phyloP scores from a whole-genome alignment of 1,140 invertebrate genomes.

The Propsilocerus akamusi region DNA sequence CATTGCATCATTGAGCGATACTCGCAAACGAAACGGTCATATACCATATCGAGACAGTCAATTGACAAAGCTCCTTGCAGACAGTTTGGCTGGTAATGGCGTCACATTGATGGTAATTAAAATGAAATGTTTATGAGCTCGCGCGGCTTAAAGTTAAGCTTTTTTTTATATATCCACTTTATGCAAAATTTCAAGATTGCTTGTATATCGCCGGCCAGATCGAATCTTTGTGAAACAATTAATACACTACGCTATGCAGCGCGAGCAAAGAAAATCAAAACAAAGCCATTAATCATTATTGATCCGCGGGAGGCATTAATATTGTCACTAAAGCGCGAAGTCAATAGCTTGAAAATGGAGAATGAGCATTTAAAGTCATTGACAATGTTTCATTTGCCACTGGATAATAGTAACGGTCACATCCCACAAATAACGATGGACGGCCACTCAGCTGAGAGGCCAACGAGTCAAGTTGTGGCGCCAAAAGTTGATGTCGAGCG shows the following conservation, averaged over 20 bases:
- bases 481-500: conserved; percentile 48
- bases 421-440: conserved; percentile 9
- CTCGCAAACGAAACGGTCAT: conserved; percentile 59
- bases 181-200: too few relatives aligned
- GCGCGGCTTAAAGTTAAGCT: neutral
- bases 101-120: conserved; percentile 74
- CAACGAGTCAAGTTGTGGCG: conserved; percentile 16
- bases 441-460: too few relatives aligned
- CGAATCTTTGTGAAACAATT: conserved; percentile 74
- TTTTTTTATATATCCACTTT: neutral
- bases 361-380: conserved; percentile 72
- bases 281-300: conserved; percentile 84
- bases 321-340: conserved; percentile 71
- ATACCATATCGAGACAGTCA: conserved; percentile 90
- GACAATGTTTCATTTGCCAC: conserved; percentile 22
- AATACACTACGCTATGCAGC: conserved; percentile 82
- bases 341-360: conserved; percentile 72
- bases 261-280: conserved; percentile 69
- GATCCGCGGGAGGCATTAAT: conserved; percentile 85
- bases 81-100: conserved; percentile 87
- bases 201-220: conserved; percentile 68
- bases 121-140: neutral
- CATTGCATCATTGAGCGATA: conserved; percentile 75
- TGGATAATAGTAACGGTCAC: conserved; percentile 8
- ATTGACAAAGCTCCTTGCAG: conserved; percentile 77